These are phyloP conservation scores for Malurus elegans DNA, from an alignment of 2,113 vertebrate genomes.

Conservation along the genomic window DNA sequence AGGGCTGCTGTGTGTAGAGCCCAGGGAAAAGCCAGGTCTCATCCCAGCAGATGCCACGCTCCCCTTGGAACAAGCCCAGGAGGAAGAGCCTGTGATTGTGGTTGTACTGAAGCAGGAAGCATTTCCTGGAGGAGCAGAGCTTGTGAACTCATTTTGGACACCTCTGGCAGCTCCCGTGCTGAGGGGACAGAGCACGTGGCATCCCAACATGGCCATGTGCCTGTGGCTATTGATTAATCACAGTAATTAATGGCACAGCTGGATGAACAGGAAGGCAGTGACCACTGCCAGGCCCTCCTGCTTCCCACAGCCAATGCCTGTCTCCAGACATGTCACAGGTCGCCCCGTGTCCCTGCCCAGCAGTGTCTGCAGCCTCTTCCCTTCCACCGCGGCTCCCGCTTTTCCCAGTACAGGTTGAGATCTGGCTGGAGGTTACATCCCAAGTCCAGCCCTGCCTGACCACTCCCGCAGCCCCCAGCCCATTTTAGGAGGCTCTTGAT, in stretches of 20 bases:
- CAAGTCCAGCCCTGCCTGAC: fast-evolving
- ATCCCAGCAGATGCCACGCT: background rate
- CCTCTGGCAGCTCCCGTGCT: background rate
- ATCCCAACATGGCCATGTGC: background rate
- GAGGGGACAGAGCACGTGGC: background rate
- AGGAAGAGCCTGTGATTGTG: background rate
- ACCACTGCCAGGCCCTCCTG: background rate
- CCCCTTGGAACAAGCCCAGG: background rate
- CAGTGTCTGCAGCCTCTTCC: background rate
- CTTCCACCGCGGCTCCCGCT: background rate
- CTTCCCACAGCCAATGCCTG: background rate
- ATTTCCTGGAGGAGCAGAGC: background rate
- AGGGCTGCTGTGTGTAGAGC: background rate
- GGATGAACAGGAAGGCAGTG: background rate
- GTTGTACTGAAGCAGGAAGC: background rate
- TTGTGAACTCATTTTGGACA: fast-evolving
- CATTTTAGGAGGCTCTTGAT: background rate
- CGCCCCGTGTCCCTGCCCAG: background rate
- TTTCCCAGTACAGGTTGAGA: background rate
- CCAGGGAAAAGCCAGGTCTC: background rate
- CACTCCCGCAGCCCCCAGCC: background rate
- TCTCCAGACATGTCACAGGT: background rate
- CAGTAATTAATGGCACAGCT: background rate
- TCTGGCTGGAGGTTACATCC: background rate
- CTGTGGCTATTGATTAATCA: background rate